Conservation (phyloP, 2,888 invertebrate species). For the Drosophila mercatorum region DNA sequence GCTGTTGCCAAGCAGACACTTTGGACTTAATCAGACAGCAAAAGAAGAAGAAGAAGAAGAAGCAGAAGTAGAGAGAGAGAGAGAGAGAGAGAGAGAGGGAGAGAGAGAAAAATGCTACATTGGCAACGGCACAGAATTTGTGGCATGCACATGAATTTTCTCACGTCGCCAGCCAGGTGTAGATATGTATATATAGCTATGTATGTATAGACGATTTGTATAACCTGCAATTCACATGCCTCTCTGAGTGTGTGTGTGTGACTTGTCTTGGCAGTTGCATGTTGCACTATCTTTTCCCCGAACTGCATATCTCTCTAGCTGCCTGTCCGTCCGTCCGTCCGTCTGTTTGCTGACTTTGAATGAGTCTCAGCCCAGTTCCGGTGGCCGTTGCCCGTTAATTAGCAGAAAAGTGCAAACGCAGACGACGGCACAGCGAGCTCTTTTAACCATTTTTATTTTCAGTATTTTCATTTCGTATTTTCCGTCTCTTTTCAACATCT, state of each 20-base stretch:
- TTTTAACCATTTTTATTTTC: conserved; percentile 6
- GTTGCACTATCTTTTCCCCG: conserved; percentile 75
- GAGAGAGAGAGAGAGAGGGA: no score
- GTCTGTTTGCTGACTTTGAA: conserved; percentile 63
- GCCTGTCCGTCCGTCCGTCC: neutral
- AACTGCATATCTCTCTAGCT: conserved; percentile 49
- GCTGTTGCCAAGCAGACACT: conserved; percentile 35
- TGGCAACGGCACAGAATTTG: conserved; percentile 75
- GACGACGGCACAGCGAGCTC: conserved; percentile 12
- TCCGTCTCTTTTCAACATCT: conserved; percentile 31
- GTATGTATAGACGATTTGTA: conserved; percentile 31
- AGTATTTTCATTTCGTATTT: neutral
- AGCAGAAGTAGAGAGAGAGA: no score
- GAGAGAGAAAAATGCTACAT: conserved; percentile 11
- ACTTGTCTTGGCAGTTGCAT: conserved; percentile 71
- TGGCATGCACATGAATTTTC: conserved; percentile 79
- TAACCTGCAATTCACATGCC: conserved; percentile 65
- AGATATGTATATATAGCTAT: conserved; percentile 5
- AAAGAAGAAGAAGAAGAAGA: neutral
- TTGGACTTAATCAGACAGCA: conserved; percentile 34
- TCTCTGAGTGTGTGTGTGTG: conserved; percentile 19
- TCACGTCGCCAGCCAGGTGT: conserved; percentile 70
- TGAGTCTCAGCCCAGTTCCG: conserved; percentile 47
- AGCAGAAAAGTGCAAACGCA: conserved; percentile 66
- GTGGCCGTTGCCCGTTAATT: conserved; percentile 54